Evolutionary conservation across 2,113 vertebrate genomes (phyloP).

Genomic region (Hippopotamus amphibius): DNA sequence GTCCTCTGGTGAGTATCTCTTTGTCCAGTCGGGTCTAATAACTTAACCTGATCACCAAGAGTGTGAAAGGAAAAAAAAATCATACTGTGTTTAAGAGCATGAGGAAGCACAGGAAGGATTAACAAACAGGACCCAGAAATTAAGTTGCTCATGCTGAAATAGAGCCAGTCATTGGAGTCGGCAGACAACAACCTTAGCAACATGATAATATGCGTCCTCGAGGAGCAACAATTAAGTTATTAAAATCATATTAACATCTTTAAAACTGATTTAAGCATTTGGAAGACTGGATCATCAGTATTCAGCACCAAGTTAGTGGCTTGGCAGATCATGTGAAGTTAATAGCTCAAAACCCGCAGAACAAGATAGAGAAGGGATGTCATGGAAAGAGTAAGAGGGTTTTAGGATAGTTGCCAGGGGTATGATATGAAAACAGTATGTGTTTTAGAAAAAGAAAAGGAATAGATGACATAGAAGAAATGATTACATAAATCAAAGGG

Average conservation of each 20-base stretch:
- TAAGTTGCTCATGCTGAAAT: not conserved
- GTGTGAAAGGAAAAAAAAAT: not conserved
- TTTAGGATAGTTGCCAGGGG: not conserved
- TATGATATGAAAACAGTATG: not conserved
- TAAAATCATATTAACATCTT: not conserved
- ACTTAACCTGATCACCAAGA: not conserved
- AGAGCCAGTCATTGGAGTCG: not conserved
- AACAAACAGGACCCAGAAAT: not conserved
- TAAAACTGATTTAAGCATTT: not conserved
- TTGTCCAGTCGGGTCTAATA: not conserved
- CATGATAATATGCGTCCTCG: not conserved
- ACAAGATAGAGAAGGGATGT: not conserved
- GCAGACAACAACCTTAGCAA: not conserved
- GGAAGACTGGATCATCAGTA: not conserved
- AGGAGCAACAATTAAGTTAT: not conserved
- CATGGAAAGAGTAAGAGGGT: not conserved
- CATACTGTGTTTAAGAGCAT: not conserved
- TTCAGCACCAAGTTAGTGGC: not conserved
- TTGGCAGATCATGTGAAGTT: not conserved
- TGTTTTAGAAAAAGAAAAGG: not conserved
- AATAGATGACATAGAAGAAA: not conserved
- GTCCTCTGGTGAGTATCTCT: not conserved
- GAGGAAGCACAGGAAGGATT: not conserved
- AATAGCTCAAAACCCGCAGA: not conserved
- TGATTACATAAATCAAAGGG: not conserved